Conservation (phyloP, 1,140 invertebrate species). For the Wiebesia pumilae region DNA sequence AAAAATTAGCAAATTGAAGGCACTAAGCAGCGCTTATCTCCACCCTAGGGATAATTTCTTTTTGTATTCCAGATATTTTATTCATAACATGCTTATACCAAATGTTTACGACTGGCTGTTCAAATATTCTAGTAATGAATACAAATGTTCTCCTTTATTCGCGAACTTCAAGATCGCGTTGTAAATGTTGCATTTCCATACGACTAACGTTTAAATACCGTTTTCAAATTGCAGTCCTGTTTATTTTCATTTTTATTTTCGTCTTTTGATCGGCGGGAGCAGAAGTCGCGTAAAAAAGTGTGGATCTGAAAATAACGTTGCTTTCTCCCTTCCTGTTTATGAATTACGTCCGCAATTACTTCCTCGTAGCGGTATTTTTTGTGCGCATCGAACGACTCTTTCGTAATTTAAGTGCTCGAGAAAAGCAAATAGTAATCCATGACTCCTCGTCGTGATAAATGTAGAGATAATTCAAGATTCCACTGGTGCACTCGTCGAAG, state of each 20-base stretch:
- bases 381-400: neutral
- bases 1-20: neutral
- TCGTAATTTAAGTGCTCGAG: neutral
- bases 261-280: neutral
- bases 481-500: neutral
- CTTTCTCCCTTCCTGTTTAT: neutral
- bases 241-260: neutral
- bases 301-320: neutral
- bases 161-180: neutral
- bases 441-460: slow-evolving; percentile 7
- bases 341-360: neutral
- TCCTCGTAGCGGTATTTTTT: neutral
- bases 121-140: neutral
- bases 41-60: neutral
- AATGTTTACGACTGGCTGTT: neutral
- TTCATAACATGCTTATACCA: neutral
- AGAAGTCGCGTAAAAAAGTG: neutral
- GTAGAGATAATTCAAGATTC: slow-evolving; percentile 14
- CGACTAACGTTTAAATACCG: neutral
- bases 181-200: neutral
- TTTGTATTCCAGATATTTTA: neutral
- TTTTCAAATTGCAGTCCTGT: neutral
- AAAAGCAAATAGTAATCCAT: neutral
- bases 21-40: neutral
- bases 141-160: neutral